Conservation (phyloP, 2,797 vertebrate genomes). For the Lepus townsendii region DNA sequence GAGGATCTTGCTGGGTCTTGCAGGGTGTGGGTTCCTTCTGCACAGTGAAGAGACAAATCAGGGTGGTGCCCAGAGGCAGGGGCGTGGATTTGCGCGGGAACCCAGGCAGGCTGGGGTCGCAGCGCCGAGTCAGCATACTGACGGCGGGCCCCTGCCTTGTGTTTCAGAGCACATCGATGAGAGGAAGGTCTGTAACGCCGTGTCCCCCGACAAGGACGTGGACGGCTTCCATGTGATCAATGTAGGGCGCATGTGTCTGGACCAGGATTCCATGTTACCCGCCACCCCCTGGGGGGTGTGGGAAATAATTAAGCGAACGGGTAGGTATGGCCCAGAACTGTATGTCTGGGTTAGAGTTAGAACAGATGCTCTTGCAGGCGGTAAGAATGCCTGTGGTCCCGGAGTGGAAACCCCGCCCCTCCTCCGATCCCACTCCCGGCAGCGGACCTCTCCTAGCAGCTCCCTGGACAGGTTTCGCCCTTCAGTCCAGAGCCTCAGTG, state of each 20-base stretch:
- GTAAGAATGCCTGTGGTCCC: neutral
- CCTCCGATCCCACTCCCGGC: neutral
- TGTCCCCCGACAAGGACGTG: constrained; percentile 96
- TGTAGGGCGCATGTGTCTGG: constrained; percentile 97
- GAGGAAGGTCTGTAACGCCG: constrained; percentile 95
- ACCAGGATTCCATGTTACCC: constrained; percentile 97
- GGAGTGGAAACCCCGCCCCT: neutral
- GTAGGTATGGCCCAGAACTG: constrained; percentile 84
- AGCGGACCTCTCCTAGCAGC: neutral
- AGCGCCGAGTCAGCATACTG: neutral
- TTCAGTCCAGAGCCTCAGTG: constrained; percentile 4
- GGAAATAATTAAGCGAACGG: constrained; percentile 99
- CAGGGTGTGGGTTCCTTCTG: neutral
- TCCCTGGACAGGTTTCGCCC: neutral
- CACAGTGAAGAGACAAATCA: neutral
- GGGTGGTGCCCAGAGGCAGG: neutral
- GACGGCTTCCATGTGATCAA: constrained; percentile 98
- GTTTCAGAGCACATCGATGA: constrained; percentile 95
- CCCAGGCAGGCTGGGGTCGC: neutral
- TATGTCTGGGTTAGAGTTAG: neutral
- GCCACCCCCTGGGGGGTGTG: constrained; percentile 97
- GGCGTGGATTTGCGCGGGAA: neutral
- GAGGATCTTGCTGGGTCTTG: constrained; percentile 4
- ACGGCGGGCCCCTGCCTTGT: neutral
- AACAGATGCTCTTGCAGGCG: neutral